These are phyloP conservation scores for Lota lota DNA, from an alignment of 2,113 vertebrate genomes.

Conservation along the genomic window DNA sequence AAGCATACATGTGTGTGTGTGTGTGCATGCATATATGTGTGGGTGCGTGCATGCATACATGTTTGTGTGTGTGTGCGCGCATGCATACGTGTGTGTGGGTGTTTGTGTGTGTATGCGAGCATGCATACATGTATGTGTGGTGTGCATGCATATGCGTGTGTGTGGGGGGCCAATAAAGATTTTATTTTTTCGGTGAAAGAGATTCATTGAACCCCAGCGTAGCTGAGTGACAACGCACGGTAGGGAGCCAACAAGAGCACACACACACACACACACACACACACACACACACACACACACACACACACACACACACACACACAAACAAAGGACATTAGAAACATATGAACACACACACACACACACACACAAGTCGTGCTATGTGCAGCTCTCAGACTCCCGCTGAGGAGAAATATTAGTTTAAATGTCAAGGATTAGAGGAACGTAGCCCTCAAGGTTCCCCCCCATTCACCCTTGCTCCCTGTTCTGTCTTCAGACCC, in stretches of 20 bases:
- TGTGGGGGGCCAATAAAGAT: conserved; percentile 37
- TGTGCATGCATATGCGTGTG: conserved; percentile 2
- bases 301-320: conserved; percentile 3
- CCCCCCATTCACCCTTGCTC: too few relatives aligned
- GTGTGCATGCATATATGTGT: not conserved
- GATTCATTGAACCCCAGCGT: conserved; percentile 53
- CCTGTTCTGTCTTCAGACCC: not conserved
- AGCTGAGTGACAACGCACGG: conserved; percentile 52
- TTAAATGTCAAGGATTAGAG: conserved; percentile 15
- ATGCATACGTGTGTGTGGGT: not conserved
- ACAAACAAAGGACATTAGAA: not conserved
- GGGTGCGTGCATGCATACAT: conserved; percentile 4
- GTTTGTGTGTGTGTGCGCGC: not conserved
- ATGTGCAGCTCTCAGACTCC: conserved; percentile 21
- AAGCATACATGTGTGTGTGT: conserved; percentile 4
- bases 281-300: not conserved
- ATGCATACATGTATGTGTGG: conserved; percentile 13
- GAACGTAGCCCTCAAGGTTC: too few relatives aligned
- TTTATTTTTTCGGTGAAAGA: conserved; percentile 39
- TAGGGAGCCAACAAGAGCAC: conserved; percentile 5
- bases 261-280: not conserved
- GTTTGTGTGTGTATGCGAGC: not conserved
- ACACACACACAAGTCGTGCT: conserved; percentile 6
- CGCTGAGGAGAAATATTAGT: conserved; percentile 25
- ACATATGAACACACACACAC: conserved; percentile 2